Evolutionary conservation across 2,797 vertebrate species (phyloP).

Genomic region (Falco naumanni): DNA sequence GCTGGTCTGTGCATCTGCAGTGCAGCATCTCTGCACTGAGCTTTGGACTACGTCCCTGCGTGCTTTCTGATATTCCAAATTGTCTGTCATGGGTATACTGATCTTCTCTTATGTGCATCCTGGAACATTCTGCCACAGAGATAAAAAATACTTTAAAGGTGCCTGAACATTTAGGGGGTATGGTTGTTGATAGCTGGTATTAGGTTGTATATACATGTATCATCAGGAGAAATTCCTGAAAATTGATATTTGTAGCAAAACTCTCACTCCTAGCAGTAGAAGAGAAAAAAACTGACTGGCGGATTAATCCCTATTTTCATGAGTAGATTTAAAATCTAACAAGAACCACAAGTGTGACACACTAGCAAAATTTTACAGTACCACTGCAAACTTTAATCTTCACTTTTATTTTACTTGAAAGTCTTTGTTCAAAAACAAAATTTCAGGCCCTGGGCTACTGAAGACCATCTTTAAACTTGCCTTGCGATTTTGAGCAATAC

Average conservation of each 20-base stretch:
- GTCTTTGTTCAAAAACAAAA: constrained; percentile 58
- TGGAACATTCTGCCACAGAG: not conserved
- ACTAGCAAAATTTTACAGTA: not conserved
- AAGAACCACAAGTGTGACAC: not conserved
- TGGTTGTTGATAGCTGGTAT: not conserved
- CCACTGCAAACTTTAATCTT: constrained; percentile 1
- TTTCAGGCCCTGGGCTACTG: constrained; percentile 42
- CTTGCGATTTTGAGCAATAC: constrained; percentile 69
- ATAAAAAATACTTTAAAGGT: not conserved
- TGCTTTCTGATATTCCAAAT: not conserved
- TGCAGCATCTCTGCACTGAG: constrained; percentile 19
- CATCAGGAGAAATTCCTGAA: not conserved
- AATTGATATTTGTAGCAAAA: not conserved
- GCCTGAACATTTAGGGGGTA: not conserved
- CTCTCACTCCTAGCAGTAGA: not conserved
- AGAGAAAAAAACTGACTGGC: not conserved
- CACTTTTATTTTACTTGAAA: constrained; percentile 45
- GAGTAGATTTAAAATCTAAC: not conserved
- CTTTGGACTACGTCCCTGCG: not conserved
- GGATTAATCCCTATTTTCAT: not conserved
- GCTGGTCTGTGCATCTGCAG: constrained; percentile 35
- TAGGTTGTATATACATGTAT: not conserved
- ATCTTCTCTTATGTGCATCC: not conserved
- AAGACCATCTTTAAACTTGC: constrained; percentile 67
- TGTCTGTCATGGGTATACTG: not conserved